Percentiles rank a stretch among this genome's conserved stretches.
Evolutionary conservation across 2,888 invertebrate species (phyloP).

Genomic region (Parascotia fuliginaria): DNA sequence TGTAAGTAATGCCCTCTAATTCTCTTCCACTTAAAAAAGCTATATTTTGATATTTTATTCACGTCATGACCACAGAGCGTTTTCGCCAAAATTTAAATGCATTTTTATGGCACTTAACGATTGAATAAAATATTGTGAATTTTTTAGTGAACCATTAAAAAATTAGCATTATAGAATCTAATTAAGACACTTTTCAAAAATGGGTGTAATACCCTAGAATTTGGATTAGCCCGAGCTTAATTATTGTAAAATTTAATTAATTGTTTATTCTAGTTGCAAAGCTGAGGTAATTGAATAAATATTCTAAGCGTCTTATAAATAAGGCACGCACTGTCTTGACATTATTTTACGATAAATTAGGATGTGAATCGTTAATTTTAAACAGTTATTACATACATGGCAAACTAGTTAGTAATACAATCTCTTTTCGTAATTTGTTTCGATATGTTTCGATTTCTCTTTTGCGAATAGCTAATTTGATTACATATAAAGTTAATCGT

Average conservation of each 20-base stretch:
- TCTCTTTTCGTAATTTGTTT: constrained; percentile 16
- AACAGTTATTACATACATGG: constrained; percentile 6
- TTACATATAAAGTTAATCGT: constrained; percentile 10
- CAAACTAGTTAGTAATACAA: constrained; percentile 11
- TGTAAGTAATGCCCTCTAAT: too few species aligned
- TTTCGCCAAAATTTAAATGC: too few species aligned
- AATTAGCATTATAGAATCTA: too few species aligned
- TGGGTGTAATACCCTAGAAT: too few species aligned
- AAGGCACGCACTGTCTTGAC: not conserved
- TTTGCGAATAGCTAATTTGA: constrained; percentile 11
- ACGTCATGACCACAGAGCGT: too few species aligned
- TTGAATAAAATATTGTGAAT: too few species aligned
- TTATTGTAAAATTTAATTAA: constrained; percentile 15
- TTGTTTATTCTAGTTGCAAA: constrained; percentile 6
- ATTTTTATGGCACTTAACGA: too few species aligned
- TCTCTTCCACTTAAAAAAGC: too few species aligned
- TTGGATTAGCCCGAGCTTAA: constrained; percentile 16
- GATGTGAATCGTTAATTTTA: not conserved
- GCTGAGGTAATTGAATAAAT: constrained; percentile 19
- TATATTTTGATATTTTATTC: too few species aligned
- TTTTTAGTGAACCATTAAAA: too few species aligned
- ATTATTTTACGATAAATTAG: constrained; percentile 5
- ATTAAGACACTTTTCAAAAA: too few species aligned
- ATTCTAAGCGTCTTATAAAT: constrained; percentile 6
- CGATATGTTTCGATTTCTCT: constrained; percentile 9